Conservation (phyloP, 2,797 vertebrate species). For the Syndactyla subalaris region DNA sequence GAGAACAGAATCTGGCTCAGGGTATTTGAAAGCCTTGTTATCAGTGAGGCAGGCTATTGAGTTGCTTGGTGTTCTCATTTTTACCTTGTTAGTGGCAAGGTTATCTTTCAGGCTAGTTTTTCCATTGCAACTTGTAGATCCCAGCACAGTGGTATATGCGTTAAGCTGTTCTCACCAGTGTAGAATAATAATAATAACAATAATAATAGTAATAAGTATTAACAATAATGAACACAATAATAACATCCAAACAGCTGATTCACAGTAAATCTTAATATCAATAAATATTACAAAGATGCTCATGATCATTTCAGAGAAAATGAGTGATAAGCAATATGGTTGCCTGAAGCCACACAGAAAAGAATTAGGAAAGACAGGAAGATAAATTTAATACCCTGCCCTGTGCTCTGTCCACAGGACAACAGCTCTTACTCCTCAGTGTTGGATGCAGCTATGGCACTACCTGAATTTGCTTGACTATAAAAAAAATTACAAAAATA, state of each 20-base stretch:
- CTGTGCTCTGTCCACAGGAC: not conserved
- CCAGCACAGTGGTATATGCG: conserved; percentile 6
- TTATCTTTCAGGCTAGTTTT: conserved; percentile 50
- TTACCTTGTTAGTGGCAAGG: conserved; percentile 64
- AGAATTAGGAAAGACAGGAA: not conserved
- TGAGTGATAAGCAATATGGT: not conserved
- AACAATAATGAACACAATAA: not conserved
- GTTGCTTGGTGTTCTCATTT: conserved; percentile 40
- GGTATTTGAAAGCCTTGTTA: conserved; percentile 50
- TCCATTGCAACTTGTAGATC: not conserved
- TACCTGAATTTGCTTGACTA: not conserved
- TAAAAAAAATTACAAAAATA: not conserved
- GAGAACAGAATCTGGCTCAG: conserved; percentile 38
- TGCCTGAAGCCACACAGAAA: not conserved
- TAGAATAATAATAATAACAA: conserved; percentile 1
- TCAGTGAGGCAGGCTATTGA: not conserved
- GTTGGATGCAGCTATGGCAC: conserved; percentile 22
- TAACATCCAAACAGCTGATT: not conserved
- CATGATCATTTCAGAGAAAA: not conserved
- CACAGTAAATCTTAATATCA: not conserved
- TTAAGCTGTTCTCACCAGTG: conserved; percentile 6
- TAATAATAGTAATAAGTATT: not conserved
- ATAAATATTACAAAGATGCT: not conserved
- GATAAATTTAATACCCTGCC: conserved; percentile 35
- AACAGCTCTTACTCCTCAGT: not conserved